Evolutionary conservation across 2,888 invertebrate genomes (phyloP).

Genomic region (Brachyptera risi): DNA sequence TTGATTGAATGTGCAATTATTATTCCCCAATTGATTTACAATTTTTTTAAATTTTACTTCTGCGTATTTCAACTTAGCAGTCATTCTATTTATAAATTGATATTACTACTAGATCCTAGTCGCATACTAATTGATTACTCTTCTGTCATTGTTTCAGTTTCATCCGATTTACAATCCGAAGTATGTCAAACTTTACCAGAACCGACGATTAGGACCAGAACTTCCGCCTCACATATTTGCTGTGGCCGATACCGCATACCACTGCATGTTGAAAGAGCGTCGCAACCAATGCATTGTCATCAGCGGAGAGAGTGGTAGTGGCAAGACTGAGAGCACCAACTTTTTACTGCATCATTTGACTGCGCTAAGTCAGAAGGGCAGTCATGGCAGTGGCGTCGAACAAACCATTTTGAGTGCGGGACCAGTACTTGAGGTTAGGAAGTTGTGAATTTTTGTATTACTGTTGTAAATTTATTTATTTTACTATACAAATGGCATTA

Average conservation of each 20-base stretch:
- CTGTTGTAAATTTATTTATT: no score
- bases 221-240: conserved; percentile 96
- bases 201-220: conserved; percentile 83
- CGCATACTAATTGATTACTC: no score
- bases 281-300: conserved; percentile 94
- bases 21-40: no score
- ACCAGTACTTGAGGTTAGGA: conserved; percentile 78
- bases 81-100: background rate
- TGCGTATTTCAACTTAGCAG: no score
- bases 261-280: conserved; percentile 87
- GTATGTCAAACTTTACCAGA: conserved; percentile 93
- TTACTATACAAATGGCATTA: background rate
- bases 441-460: no score
- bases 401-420: conserved; percentile 95
- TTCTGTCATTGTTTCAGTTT: conserved; percentile 67
- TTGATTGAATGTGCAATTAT: no score
- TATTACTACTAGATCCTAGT: no score
- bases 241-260: conserved; percentile 90
- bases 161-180: conserved; percentile 98
- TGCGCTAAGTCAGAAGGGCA: conserved; percentile 90
- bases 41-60: no score
- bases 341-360: conserved; percentile 92
- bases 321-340: conserved; percentile 95
- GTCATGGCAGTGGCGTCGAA: conserved; percentile 92
- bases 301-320: conserved; percentile 92